These are phyloP conservation scores for Actinernus sp. DNA, from an alignment of 92 coral and sea anemone species.

Conservation along the genomic window DNA sequence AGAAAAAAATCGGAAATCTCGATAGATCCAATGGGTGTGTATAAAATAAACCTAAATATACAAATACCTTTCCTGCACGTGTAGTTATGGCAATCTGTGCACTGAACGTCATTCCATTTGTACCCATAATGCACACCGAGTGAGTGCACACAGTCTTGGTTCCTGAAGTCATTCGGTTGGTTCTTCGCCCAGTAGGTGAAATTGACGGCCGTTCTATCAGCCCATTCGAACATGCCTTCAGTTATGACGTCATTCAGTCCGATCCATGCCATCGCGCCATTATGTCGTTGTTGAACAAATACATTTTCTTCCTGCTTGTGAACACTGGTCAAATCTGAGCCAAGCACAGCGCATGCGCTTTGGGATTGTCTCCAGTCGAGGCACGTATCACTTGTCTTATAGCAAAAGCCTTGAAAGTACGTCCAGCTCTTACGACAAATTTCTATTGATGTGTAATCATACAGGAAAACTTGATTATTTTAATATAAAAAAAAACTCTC, in stretches of 20 bases:
- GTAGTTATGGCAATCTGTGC: conserved; percentile 4
- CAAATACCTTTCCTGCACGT: conserved; percentile 4
- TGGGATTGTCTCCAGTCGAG: not conserved
- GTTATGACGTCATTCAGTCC: not conserved
- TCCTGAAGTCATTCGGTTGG: no score
- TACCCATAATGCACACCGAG: not conserved
- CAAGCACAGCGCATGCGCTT: not conserved
- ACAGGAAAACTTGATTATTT: no score
- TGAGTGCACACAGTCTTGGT: conserved; percentile 13
- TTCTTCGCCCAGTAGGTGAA: conserved; percentile 9
- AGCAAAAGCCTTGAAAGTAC: conserved; percentile 2
- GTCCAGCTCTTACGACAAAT: conserved; percentile 7
- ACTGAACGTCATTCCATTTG: conserved; percentile 7
- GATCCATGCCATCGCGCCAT: conserved; percentile 1
- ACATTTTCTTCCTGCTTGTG: conserved; percentile 11
- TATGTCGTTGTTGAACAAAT: not conserved
- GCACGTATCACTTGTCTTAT: not conserved
- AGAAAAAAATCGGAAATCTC: no score
- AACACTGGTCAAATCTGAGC: conserved; percentile 3
- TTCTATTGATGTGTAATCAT: no score
- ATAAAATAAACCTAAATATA: no score
- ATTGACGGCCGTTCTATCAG: not conserved
- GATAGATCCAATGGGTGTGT: no score
- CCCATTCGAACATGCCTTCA: not conserved
- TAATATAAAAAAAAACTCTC: no score